Base-by-base conservation (phyloP, 1,140 invertebrate species). In the Propsilocerus akamusi region DNA sequence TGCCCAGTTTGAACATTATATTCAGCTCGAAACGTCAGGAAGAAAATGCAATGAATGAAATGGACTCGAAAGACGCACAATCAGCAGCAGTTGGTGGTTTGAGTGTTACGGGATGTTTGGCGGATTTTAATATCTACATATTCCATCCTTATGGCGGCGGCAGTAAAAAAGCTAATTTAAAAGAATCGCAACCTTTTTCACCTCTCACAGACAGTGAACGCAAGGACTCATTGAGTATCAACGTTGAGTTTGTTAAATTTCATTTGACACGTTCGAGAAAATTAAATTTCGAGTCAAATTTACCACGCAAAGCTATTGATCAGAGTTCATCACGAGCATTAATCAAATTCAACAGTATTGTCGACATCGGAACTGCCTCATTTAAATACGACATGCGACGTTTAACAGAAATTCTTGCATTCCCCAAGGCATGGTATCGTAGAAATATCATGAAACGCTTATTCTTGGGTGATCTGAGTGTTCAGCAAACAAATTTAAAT, bases 321-420 rank as follows among this genome's bases (percentile, higher is more conserved):
- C 70, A 72, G 32, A 76, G 79, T 55, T 72, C 74, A 52, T 79
- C 78, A 17, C 72, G 80, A 52, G 86, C 86, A 25, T 80, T 86
- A 28, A 88, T 96, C 46, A 68, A 90, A 53, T 95, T 95, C 68
- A 95, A 90, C 48, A 92, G 89, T 10, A 92, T 96, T 53, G 81
- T 91, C 56, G 92, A 97, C 67, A 91, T 97, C 59, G 95, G 94
- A 25, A 92, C 86, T n/a, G 95, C 95, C 22, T 91, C 87, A 20
- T 98, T 99, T 65, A 97, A 97, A 61, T 98, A 97, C 66, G 96
- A 99, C 63, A 97, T 98, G 92, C 74, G 95, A 48, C 75, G 95
- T n/a, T 65, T 98, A 50, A 91, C 89, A 1, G 96, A 99, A 69
- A 97, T 98, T 56, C 67, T 99, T 30, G 90, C 92, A 5, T 97